A percentile compares a stretch with the other conserved stretches of the same genome.
These are phyloP conservation scores for Mastomys natalensis DNA, from an alignment of 2,113 vertebrate genomes.

Conservation along the genomic window DNA sequence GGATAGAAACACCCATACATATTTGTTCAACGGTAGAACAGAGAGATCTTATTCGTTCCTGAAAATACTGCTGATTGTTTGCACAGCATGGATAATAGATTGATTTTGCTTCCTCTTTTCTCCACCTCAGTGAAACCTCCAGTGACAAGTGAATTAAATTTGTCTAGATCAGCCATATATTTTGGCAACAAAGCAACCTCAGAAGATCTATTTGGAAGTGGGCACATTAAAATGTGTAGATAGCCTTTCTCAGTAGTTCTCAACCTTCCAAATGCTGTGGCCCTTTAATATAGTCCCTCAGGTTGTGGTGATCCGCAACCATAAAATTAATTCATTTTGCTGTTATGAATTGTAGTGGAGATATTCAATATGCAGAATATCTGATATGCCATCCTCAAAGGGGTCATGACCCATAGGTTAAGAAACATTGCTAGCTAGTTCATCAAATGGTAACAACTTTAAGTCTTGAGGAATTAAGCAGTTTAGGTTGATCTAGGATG, in stretches of 20 bases:
- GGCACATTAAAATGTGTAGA: background rate
- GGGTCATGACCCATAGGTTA: background rate
- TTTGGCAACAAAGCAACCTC: slow-evolving; percentile 18
- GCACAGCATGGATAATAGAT: background rate
- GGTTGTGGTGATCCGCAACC: background rate
- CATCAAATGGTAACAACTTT: background rate
- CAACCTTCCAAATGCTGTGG: background rate
- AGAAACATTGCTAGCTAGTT: background rate
- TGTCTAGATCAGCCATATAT: background rate
- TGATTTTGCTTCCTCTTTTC: background rate
- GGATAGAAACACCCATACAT: background rate
- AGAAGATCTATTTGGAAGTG: slow-evolving; percentile 10
- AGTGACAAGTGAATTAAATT: background rate
- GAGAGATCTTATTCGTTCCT: background rate
- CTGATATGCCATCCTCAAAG: background rate
- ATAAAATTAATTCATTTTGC: background rate
- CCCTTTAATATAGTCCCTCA: background rate
- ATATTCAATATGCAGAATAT: background rate
- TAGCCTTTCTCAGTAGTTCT: background rate
- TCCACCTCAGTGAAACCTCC: background rate
- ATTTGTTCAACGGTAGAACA: slow-evolving; percentile 12
- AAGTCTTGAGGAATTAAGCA: background rate
- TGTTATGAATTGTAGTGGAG: background rate
- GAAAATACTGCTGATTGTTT: background rate
- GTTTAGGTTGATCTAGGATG: background rate